phyloP scores from a whole-genome alignment of 2,888 invertebrate species.

The Habroteleia sp. region DNA sequence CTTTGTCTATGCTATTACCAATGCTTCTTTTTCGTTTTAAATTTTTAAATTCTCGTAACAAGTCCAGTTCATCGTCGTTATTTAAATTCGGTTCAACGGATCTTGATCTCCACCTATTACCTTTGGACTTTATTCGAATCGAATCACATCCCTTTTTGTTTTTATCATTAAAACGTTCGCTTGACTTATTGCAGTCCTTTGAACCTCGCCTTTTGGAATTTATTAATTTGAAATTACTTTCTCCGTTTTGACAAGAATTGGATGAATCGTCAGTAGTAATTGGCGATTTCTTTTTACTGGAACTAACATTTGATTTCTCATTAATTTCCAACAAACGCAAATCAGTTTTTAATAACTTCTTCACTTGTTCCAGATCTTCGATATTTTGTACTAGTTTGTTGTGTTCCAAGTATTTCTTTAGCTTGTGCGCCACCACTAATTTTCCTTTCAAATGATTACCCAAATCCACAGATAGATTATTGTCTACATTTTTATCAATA shows the following conservation, averaged over 20 bases:
- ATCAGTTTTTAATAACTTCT: constrained; percentile 30
- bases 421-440: constrained; percentile 4
- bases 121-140: constrained; percentile 5
- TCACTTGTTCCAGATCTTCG: constrained; percentile 31
- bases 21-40: constrained; percentile 66
- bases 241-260: constrained; percentile 19
- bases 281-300: neutral
- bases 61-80: constrained; percentile 61
- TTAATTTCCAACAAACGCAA: neutral
- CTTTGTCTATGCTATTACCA: constrained; percentile 57
- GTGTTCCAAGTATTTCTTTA: constrained; percentile 23
- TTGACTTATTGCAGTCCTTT: constrained; percentile 13
- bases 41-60: constrained; percentile 68
- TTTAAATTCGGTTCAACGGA: constrained; percentile 60
- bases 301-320: constrained; percentile 10
- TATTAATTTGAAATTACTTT: constrained; percentile 12
- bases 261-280: constrained; percentile 35
- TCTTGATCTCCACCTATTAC: constrained; percentile 56
- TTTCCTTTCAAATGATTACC: constrained; percentile 30
- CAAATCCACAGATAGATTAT: constrained; percentile 15
- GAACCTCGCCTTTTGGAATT: constrained; percentile 20
- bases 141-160: constrained; percentile 24
- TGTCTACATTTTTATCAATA: constrained; percentile 61
- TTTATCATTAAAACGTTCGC: neutral
- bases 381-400: constrained; percentile 23